These are phyloP conservation scores for Galago senegalensis DNA, from an alignment of 2,797 vertebrate genomes.

Conservation along the genomic window DNA sequence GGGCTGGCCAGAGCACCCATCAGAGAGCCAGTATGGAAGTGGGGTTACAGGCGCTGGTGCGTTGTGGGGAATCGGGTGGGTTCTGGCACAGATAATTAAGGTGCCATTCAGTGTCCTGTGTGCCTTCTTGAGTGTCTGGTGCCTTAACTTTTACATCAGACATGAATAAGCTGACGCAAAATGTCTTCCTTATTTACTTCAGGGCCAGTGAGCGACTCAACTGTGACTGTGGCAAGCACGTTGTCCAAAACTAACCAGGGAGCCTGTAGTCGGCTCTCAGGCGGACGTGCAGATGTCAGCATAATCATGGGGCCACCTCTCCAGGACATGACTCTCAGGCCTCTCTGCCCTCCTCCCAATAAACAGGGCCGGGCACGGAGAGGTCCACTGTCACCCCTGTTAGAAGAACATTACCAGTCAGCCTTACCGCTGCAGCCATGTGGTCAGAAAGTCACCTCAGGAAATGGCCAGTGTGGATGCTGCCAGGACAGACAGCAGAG, in stretches of 20 bases:
- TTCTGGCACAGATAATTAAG: not conserved
- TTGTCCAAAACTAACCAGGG: not conserved
- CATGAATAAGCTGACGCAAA: not conserved
- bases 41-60: not conserved
- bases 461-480: not conserved
- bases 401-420: no score
- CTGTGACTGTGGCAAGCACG: not conserved
- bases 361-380: not conserved
- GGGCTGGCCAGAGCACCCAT: not conserved
- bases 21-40: not conserved
- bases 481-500: not conserved
- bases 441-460: not conserved
- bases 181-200: not conserved
- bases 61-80: fast-evolving
- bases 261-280: not conserved
- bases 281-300: not conserved
- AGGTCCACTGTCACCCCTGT: not conserved
- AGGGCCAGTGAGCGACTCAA: not conserved
- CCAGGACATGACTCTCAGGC: not conserved
- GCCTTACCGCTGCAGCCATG: not conserved
- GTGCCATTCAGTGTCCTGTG: not conserved
- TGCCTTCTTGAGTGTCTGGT: not conserved
- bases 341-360: not conserved
- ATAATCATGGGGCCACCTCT: not conserved
- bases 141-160: not conserved